Evolutionary conservation across 1,140 invertebrate genomes (phyloP).

Genomic region (Hydropsyche tenuis): DNA sequence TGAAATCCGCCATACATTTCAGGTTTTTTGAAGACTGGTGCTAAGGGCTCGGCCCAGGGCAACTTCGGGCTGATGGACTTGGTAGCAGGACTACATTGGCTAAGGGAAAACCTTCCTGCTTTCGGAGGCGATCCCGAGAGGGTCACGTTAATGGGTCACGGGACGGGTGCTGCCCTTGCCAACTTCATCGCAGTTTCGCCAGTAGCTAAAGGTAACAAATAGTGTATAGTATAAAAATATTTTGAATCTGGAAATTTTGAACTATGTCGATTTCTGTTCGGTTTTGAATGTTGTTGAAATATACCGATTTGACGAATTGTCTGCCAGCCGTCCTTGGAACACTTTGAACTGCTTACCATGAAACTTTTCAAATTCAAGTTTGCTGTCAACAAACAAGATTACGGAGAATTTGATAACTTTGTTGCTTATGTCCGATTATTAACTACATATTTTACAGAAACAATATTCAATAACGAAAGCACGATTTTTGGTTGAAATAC

Average conservation of each 20-base stretch:
- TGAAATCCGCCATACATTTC: background rate
- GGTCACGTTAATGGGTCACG: slow-evolving; percentile 91
- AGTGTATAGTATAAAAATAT: no score
- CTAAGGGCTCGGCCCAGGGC: slow-evolving; percentile 84
- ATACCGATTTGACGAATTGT: background rate
- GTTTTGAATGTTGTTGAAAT: no score
- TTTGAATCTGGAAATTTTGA: no score
- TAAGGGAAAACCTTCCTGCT: slow-evolving; percentile 86
- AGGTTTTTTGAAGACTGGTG: slow-evolving; percentile 89
- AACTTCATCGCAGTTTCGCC: slow-evolving; percentile 95
- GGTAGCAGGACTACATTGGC: slow-evolving; percentile 91
- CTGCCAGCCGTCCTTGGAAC: background rate
- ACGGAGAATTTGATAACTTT: slow-evolving; percentile 1
- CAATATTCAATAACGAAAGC: no score
- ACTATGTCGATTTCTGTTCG: no score
- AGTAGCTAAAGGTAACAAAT: slow-evolving; percentile 81
- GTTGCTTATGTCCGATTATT: background rate
- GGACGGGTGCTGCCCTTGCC: slow-evolving; percentile 90
- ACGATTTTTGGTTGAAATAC: no score
- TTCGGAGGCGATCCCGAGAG: slow-evolving; percentile 90
- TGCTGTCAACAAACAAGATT: slow-evolving; percentile 4
- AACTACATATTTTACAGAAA: no score
- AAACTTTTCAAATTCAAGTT: slow-evolving; percentile 31
- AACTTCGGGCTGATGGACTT: slow-evolving; percentile 96
- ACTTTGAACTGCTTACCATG: background rate